These are phyloP conservation scores for Crambe crambe DNA, from an alignment of 37 sponge, comb jelly and placozoan species.

Conservation along the genomic window DNA sequence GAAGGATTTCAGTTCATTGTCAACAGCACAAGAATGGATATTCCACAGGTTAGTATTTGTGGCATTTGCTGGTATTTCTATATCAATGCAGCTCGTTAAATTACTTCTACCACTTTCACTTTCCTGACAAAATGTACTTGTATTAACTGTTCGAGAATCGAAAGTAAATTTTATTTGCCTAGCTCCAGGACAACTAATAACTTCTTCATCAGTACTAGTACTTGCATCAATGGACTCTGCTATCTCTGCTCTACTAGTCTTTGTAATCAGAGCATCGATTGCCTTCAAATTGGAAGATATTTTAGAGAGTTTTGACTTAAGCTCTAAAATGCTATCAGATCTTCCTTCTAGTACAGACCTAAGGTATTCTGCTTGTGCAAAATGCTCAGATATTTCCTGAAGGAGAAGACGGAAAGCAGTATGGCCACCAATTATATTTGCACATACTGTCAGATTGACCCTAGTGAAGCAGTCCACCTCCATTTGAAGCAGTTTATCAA, in stretches of 20 bases:
- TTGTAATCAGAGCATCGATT: neutral
- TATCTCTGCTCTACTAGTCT: neutral
- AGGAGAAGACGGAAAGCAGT: slow-evolving; percentile 16
- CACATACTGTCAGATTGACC: slow-evolving; percentile 2
- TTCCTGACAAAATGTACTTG: neutral
- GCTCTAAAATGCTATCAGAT: neutral
- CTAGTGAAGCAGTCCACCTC: slow-evolving; percentile 20
- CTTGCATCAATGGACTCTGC: neutral
- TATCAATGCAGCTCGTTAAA: neutral
- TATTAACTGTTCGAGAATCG: neutral
- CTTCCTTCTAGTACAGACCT: slow-evolving; percentile 5
- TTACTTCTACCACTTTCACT: neutral
- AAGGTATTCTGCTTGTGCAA: slow-evolving; percentile 12
- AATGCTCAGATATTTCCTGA: slow-evolving; percentile 14
- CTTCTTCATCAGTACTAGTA: neutral
- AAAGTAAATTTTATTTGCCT: slow-evolving; percentile 3
- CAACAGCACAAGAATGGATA: slow-evolving; percentile 18
- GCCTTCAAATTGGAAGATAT: neutral
- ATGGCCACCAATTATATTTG: slow-evolving; percentile 12
- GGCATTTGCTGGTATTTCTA: neutral
- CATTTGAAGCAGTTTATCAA: slow-evolving; percentile 8
- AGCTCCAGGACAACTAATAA: neutral
- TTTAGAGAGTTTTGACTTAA: neutral
- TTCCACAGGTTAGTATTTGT: slow-evolving; percentile 6
- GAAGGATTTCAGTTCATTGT: slow-evolving; percentile 14